Evolutionary conservation across 1,140 invertebrate genomes (phyloP).

Genomic region (Eumaeus atala): DNA sequence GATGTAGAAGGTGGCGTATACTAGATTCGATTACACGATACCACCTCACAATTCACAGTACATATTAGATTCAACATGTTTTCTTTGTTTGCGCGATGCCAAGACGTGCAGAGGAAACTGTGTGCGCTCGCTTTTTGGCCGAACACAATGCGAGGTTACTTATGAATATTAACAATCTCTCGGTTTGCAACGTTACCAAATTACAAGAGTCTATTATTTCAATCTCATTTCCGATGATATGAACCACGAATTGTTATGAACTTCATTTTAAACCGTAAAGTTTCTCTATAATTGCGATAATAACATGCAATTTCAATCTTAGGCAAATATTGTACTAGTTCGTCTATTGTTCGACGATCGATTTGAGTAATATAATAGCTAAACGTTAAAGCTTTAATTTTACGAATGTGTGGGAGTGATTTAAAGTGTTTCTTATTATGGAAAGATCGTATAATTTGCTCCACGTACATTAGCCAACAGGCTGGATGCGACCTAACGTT

Average conservation of each 20-base stretch:
- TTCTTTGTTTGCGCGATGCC: background rate
- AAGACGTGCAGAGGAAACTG: background rate
- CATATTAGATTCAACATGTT: background rate
- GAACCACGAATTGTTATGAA: too few relatives aligned
- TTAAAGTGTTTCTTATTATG: too few relatives aligned
- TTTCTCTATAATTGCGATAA: conserved; percentile 1
- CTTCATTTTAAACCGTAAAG: background rate
- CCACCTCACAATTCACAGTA: background rate
- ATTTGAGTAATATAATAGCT: too few relatives aligned
- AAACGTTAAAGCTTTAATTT: too few relatives aligned
- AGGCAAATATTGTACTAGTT: too few relatives aligned
- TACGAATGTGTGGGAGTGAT: too few relatives aligned
- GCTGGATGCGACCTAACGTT: too few relatives aligned
- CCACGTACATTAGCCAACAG: too few relatives aligned
- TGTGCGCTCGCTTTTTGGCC: background rate
- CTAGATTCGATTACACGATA: conserved; percentile 6
- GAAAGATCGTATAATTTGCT: too few relatives aligned
- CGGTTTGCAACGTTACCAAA: conserved; percentile 2
- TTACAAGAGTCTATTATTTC: conserved; percentile 1
- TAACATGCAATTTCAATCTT: too few relatives aligned
- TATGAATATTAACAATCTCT: background rate
- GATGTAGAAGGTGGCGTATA: too few relatives aligned
- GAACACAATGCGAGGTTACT: conserved; percentile 6
- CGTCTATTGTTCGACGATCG: too few relatives aligned
- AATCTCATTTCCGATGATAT: background rate